These are phyloP conservation scores for Apodemia mormo DNA, from an alignment of 2,888 invertebrate species.

Conservation along the genomic window DNA sequence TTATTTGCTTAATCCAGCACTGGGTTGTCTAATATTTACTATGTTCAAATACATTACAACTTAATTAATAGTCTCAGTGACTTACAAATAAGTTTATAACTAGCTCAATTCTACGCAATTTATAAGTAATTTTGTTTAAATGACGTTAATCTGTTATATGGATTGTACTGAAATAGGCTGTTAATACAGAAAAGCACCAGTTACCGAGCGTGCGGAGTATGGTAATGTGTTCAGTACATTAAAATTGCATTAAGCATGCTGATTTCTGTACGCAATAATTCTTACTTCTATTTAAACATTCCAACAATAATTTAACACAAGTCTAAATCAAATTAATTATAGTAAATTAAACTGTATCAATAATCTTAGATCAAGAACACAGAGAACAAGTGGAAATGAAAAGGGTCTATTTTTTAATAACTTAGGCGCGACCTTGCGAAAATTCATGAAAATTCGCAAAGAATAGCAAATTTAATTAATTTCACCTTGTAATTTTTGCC, in stretches of 20 bases:
- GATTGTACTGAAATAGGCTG: constrained; percentile 8
- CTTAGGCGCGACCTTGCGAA: no score
- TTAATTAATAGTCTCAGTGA: constrained; percentile 3
- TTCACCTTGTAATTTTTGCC: no score
- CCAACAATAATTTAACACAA: not conserved
- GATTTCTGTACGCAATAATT: constrained; percentile 5
- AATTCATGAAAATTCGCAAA: no score
- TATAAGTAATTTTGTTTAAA: constrained; percentile 19
- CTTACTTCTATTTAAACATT: not conserved
- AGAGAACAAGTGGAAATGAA: no score
- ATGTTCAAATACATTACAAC: not conserved
- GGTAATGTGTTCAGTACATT: not conserved
- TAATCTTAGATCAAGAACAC: not conserved
- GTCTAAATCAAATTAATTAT: not conserved
- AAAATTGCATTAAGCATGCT: constrained; percentile 3
- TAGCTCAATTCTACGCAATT: constrained; percentile 16
- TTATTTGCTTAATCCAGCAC: no score
- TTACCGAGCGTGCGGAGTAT: not conserved
- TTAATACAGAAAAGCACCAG: not conserved
- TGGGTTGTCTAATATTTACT: no score
- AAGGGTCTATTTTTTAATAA: no score
- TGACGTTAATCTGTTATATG: constrained; percentile 19
- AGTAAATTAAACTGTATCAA: not conserved
- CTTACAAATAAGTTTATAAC: constrained; percentile 8
- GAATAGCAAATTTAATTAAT: no score